Percentiles rank a stretch among this genome's conserved stretches.
These are phyloP conservation scores for Ephestia elutella DNA, from an alignment of 1,140 invertebrate genomes.

Conservation along the genomic window DNA sequence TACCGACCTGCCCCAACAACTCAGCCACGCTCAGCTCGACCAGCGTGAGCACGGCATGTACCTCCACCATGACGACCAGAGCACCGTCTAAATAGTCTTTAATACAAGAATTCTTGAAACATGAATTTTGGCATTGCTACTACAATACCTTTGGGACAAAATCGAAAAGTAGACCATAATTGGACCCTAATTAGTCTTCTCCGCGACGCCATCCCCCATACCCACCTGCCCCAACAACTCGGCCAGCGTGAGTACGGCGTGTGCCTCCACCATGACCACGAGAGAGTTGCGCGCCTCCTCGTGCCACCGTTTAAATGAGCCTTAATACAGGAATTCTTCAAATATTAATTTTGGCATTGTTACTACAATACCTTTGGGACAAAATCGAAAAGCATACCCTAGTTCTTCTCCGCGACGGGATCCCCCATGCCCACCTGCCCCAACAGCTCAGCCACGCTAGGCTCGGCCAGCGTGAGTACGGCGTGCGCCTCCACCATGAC, in stretches of 20 bases:
- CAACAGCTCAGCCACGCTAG: conserved; percentile 57
- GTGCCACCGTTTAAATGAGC: conserved; percentile 73
- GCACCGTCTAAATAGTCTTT: too few relatives aligned
- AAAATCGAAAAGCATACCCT: too few relatives aligned
- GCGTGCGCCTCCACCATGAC: conserved; percentile 79
- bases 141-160: too few relatives aligned
- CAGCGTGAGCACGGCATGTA: conserved; percentile 76
- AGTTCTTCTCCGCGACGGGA: conserved; percentile 33
- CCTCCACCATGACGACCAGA: conserved; percentile 78
- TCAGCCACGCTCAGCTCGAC: too few relatives aligned
- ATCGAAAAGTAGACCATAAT: conserved; percentile 11
- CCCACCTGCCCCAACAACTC: conserved; percentile 58
- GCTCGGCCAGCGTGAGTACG: conserved; percentile 73
- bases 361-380: too few relatives aligned
- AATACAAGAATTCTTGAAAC: too few relatives aligned
- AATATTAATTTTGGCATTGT: too few relatives aligned
- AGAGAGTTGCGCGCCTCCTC: conserved; percentile 77
- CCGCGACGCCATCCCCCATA: conserved; percentile 37
- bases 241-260: conserved; percentile 75
- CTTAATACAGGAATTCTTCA: too few relatives aligned
- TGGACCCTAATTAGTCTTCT: too few relatives aligned
- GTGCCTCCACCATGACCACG: conserved; percentile 78
- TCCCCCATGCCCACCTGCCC: conserved; percentile 54
- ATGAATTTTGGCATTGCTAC: too few relatives aligned
- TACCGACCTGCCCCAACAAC: conserved; percentile 54